phyloP scores from a whole-genome alignment of 2,113 vertebrate species.

The Monopterus albus region DNA sequence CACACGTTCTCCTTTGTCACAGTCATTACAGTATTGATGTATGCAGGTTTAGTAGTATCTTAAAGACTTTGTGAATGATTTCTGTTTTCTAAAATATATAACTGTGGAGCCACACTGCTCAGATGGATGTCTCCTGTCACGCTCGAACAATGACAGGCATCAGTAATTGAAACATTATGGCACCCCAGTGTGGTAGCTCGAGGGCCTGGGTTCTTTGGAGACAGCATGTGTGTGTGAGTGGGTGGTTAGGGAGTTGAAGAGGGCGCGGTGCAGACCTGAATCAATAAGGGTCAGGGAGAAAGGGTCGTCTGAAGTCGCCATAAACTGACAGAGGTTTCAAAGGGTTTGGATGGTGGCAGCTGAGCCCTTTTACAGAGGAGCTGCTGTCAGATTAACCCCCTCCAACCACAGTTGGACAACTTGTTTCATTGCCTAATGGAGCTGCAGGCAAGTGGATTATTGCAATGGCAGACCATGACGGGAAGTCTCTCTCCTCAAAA shows the following conservation, averaged over 20 bases:
- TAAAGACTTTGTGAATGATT: neutral
- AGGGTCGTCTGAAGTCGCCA: constrained; percentile 57
- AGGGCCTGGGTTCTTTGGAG: constrained; percentile 39
- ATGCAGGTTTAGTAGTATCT: neutral
- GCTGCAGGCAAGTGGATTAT: constrained; percentile 48
- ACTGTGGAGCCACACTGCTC: constrained; percentile 3
- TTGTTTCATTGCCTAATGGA: constrained; percentile 54
- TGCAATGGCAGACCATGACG: constrained; percentile 57
- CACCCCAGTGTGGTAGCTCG: constrained; percentile 43
- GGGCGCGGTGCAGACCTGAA: constrained; percentile 44
- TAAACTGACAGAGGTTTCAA: constrained; percentile 60
- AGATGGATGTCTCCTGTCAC: constrained; percentile 34
- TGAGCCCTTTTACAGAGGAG: constrained; percentile 52
- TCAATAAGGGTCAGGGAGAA: constrained; percentile 67
- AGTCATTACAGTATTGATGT: neutral
- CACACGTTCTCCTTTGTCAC: too few species aligned
- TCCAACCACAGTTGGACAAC: constrained; percentile 35
- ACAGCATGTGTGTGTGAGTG: constrained; percentile 27
- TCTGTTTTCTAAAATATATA: neutral
- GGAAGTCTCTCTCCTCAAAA: constrained; percentile 54
- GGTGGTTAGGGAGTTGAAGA: constrained; percentile 26
- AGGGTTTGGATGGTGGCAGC: constrained; percentile 49
- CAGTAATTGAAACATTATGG: constrained; percentile 66
- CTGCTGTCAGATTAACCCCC: constrained; percentile 50
- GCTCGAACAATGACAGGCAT: constrained; percentile 40